Evolutionary conservation across 2,113 vertebrate species (phyloP).

Genomic region (Columbina picui): DNA sequence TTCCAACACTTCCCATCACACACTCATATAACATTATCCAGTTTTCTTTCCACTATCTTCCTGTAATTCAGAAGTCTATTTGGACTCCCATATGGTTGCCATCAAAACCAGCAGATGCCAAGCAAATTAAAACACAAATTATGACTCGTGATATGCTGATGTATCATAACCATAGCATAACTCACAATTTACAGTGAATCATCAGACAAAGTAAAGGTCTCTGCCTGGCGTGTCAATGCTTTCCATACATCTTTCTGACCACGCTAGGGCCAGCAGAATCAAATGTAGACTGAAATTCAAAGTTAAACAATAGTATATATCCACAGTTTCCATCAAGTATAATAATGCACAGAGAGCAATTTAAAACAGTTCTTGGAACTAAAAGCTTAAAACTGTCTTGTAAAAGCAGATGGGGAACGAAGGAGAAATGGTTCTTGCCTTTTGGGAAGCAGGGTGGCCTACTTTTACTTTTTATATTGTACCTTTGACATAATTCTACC

Average conservation of each 20-base stretch:
- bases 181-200: conserved; percentile 52
- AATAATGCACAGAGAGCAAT: not conserved
- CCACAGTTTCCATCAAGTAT: not conserved
- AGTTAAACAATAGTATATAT: not conserved
- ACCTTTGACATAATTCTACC: not conserved
- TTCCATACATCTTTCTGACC: not conserved
- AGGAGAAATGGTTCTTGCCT: not conserved
- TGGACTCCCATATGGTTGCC: conserved; percentile 67
- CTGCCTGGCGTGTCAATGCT: not conserved
- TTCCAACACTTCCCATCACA: conserved; percentile 7
- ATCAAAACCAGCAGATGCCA: conserved; percentile 73
- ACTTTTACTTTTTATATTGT: not conserved
- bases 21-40: conserved; percentile 41
- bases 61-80: conserved; percentile 68
- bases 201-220: conserved; percentile 40
- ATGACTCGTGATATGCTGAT: conserved; percentile 69
- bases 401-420: not conserved
- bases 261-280: not conserved
- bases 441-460: not conserved
- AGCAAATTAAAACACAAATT: conserved; percentile 75
- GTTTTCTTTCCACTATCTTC: conserved; percentile 40
- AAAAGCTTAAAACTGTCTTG: not conserved
- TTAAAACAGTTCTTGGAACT: not conserved
- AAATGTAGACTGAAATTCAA: not conserved
- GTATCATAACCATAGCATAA: conserved; percentile 57